phyloP scores from a whole-genome alignment of 1,140 invertebrate species.

The Bacillus rossius region DNA sequence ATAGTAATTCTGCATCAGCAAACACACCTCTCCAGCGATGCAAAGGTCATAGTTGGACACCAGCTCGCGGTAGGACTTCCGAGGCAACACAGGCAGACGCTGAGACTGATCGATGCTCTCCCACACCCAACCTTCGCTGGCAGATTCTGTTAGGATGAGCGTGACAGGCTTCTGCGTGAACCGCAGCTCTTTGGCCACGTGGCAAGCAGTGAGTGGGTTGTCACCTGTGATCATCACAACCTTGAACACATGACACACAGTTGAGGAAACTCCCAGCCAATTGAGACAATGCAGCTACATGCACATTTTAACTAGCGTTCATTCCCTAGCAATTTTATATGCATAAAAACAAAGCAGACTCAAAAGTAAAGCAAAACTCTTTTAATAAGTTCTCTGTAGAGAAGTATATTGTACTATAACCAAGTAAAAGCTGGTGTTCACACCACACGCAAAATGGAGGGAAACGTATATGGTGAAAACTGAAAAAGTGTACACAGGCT shows the following conservation, averaged over 20 bases:
- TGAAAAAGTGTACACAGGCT: too few relatives aligned
- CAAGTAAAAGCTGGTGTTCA: too few relatives aligned
- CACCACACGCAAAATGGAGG: too few relatives aligned
- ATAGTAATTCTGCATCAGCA: too few relatives aligned
- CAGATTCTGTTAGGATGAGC: constrained; percentile 61
- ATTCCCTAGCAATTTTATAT: too few relatives aligned
- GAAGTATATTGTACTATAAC: too few relatives aligned
- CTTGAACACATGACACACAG: constrained; percentile 34
- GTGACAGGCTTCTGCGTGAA: constrained; percentile 73
- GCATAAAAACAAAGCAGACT: too few relatives aligned
- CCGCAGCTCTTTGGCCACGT: constrained; percentile 91
- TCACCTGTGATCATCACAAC: constrained; percentile 99
- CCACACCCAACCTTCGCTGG: constrained; percentile 61
- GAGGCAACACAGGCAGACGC: constrained; percentile 49
- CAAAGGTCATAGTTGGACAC: constrained; percentile 80
- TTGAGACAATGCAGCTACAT: background rate
- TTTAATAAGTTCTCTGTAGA: too few relatives aligned
- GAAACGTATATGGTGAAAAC: too few relatives aligned
- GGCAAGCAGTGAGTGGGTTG: constrained; percentile 97
- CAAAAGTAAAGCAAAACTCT: too few relatives aligned
- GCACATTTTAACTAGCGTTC: too few relatives aligned
- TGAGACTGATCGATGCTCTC: constrained; percentile 72
- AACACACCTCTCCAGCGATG: constrained; percentile 79
- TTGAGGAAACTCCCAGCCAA: background rate
- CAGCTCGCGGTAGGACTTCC: constrained; percentile 43